phyloP scores from a whole-genome alignment of 1,140 invertebrate genomes.

The Macrobrachium nipponense region DNA sequence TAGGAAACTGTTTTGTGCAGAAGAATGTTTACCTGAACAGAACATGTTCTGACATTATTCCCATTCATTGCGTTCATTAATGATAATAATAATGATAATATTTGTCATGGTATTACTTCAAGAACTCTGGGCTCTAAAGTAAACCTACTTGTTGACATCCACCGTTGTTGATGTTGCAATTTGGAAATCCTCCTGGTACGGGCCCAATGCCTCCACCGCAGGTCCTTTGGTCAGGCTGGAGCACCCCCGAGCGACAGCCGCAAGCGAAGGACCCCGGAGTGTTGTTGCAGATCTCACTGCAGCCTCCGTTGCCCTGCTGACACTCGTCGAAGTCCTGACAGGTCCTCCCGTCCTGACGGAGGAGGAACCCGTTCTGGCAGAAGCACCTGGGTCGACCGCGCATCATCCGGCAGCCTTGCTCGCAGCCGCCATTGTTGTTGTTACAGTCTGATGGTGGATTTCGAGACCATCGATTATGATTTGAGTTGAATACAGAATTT shows the following conservation, averaged over 20 bases:
- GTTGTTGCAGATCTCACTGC: constrained; percentile 64
- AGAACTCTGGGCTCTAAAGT: background rate
- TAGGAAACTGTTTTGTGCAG: too few species aligned
- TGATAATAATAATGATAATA: background rate
- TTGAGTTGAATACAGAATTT: too few species aligned
- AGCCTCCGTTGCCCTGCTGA: constrained; percentile 62
- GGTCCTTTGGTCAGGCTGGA: constrained; percentile 74
- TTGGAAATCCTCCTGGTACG: constrained; percentile 81
- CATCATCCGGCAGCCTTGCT: constrained; percentile 72
- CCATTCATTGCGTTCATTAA: background rate
- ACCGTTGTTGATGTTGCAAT: constrained; percentile 71
- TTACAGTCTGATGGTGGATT: constrained; percentile 63
- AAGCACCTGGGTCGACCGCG: constrained; percentile 76
- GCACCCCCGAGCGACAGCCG: constrained; percentile 68
- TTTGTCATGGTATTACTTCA: background rate
- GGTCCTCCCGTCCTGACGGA: constrained; percentile 69
- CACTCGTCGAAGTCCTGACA: constrained; percentile 65
- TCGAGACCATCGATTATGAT: too few species aligned
- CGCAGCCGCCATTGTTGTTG: constrained; percentile 68
- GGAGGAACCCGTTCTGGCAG: constrained; percentile 81
- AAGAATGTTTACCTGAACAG: too few species aligned
- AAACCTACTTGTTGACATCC: constrained; percentile 55
- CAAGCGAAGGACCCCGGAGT: constrained; percentile 56
- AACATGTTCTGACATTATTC: too few species aligned
- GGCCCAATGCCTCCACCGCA: constrained; percentile 84